phyloP scores from a whole-genome alignment of 2,797 vertebrate genomes.

The Sciurus carolinensis region DNA sequence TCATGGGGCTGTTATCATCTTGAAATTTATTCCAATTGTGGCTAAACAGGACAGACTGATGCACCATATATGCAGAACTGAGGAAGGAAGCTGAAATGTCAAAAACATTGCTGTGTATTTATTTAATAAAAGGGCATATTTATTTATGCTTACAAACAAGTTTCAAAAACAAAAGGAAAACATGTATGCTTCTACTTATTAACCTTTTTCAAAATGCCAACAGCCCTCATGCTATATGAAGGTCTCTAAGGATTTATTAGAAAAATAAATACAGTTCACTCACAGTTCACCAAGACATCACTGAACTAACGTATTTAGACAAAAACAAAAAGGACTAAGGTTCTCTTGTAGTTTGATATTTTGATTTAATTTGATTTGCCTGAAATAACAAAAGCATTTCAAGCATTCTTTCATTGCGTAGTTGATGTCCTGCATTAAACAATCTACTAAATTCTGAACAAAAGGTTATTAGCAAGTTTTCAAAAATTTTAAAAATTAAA shows the following conservation, averaged over 20 bases:
- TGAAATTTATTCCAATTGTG: conserved; percentile 85
- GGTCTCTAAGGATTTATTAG: conserved; percentile 91
- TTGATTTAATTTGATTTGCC: conserved; percentile 96
- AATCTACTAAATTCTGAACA: conserved; percentile 93
- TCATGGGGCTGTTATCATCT: conserved; percentile 89
- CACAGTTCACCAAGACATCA: conserved; percentile 94
- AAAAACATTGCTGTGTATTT: conserved; percentile 94
- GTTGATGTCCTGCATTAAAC: conserved; percentile 93
- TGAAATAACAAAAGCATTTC: conserved; percentile 96
- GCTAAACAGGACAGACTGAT: conserved; percentile 74
- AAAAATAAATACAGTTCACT: conserved; percentile 93
- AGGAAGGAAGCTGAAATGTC: conserved; percentile 84
- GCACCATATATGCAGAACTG: conserved; percentile 76
- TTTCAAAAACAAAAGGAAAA: conserved; percentile 93
- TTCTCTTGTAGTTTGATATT: conserved; percentile 95
- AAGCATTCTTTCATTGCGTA: conserved; percentile 94
- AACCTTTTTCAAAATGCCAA: conserved; percentile 93
- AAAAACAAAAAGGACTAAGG: conserved; percentile 94
- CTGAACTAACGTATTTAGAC: conserved; percentile 94
- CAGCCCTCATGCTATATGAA: conserved; percentile 93
- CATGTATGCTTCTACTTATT: conserved; percentile 89
- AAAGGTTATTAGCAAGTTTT: conserved; percentile 92
- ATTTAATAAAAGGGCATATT: conserved; percentile 93
- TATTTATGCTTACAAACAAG: conserved; percentile 94
- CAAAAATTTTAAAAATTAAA: conserved; percentile 94